Evolutionary conservation across 2,113 vertebrate genomes (phyloP).

Genomic region (Lepus americanus): DNA sequence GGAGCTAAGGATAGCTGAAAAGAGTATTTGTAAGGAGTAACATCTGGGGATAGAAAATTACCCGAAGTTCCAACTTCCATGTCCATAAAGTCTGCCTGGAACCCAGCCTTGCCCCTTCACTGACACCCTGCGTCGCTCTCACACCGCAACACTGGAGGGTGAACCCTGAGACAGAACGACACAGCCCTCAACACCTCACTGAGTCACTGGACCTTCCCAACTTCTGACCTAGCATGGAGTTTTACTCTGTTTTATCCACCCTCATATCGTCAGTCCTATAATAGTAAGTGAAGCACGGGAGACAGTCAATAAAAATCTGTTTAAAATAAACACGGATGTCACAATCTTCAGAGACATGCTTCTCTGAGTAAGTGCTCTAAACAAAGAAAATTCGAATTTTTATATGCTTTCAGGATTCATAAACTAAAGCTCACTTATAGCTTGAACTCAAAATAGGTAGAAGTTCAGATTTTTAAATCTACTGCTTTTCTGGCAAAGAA

Average conservation of each 20-base stretch:
- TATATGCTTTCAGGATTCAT: not conserved
- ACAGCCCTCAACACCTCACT: not conserved
- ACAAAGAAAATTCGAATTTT: conserved; percentile 1
- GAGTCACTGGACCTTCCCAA: not conserved
- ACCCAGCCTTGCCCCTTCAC: not conserved
- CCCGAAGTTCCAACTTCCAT: not conserved
- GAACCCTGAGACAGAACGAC: not conserved
- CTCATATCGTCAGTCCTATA: conserved; percentile 15
- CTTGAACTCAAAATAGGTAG: not conserved
- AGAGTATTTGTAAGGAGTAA: not conserved
- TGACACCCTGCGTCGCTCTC: no score
- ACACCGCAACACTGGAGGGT: rapidly evolving
- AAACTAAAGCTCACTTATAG: conserved; percentile 42
- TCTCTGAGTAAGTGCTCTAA: conserved; percentile 32
- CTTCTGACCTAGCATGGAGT: not conserved
- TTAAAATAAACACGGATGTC: not conserved
- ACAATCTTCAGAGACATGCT: not conserved
- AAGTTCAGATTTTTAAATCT: conserved; percentile 39
- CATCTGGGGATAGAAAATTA: not conserved
- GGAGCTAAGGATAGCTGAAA: not conserved
- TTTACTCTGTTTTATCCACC: not conserved
- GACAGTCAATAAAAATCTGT: conserved; percentile 19
- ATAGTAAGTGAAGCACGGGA: not conserved
- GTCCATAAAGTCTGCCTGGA: not conserved
- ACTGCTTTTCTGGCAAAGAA: conserved; percentile 16